Conservation (phyloP, 1,140 invertebrate genomes). For the Cherax quadricarinatus region DNA sequence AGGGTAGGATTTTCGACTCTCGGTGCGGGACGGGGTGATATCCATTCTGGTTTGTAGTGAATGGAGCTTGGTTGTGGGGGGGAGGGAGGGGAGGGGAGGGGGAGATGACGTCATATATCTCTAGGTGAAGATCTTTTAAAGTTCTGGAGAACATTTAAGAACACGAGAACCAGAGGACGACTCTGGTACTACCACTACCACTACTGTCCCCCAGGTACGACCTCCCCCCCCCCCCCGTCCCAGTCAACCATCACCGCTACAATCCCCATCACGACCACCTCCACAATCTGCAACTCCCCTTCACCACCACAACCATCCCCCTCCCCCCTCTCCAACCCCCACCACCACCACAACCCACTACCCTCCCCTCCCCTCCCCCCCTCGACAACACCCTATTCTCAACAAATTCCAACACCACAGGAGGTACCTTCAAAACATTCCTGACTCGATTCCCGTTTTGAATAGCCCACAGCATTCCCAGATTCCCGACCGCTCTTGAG, state of each 20-base stretch:
- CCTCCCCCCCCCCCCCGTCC: no score
- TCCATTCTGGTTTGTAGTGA: no score
- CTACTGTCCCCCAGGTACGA: no score
- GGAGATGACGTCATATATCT: not conserved
- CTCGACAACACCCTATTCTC: constrained; percentile 16
- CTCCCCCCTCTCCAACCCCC: not conserved
- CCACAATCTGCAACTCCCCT: not conserved
- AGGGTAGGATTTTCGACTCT: no score
- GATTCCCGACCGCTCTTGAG: not conserved
- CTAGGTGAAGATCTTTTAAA: no score
- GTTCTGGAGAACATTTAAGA: no score
- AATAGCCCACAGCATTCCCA: constrained; percentile 22
- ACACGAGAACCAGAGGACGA: no score
- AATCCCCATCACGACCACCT: no score
- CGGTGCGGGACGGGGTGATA: no score
- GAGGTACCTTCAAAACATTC: not conserved
- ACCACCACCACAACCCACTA: not conserved
- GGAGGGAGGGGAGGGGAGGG: not conserved
- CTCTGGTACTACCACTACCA: no score
- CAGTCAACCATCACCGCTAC: no score
- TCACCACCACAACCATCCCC: not conserved
- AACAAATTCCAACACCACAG: constrained; percentile 1
- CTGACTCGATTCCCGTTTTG: not conserved
- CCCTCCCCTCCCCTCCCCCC: not conserved
- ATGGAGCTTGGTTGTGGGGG: no score